Percentiles rank a stretch among this genome's conserved stretches.
Evolutionary conservation across 2,113 vertebrate species (phyloP).

Genomic region (Atrichornis clamosus): DNA sequence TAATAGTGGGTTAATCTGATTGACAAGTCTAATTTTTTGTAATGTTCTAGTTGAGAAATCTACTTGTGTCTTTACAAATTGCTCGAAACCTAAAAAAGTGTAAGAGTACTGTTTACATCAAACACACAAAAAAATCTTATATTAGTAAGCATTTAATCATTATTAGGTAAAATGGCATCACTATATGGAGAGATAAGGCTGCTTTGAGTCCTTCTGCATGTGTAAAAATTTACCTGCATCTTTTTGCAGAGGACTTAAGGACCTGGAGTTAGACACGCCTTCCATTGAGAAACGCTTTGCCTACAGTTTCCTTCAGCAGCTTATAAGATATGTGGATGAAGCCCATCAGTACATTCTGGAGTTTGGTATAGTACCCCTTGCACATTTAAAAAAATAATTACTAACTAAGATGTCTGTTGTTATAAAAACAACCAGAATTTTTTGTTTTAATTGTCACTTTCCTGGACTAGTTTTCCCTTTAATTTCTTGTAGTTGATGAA

Average conservation of each 20-base stretch:
- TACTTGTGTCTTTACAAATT: not conserved
- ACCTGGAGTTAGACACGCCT: conserved; percentile 90
- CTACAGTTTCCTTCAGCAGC: conserved; percentile 93
- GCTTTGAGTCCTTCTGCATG: not conserved
- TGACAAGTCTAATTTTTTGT: not conserved
- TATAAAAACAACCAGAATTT: not conserved
- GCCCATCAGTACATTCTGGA: conserved; percentile 92
- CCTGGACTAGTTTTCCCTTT: not conserved
- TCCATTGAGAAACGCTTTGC: conserved; percentile 96
- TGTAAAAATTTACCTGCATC: not conserved
- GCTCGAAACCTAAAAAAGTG: not conserved
- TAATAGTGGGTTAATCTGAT: not conserved
- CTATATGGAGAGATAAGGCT: not conserved
- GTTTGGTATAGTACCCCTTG: conserved; percentile 75
- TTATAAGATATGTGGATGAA: conserved; percentile 91
- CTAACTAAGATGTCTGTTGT: not conserved
- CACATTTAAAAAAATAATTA: not conserved
- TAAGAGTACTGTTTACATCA: not conserved
- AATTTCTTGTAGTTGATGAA: not conserved
- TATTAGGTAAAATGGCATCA: not conserved
- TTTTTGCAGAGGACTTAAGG: conserved; percentile 83
- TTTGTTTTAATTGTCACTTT: not conserved
- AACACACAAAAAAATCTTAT: not conserved
- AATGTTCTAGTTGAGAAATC: not conserved
- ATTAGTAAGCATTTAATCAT: not conserved